Conservation (phyloP, 2,797 vertebrate genomes). For the Varecia variegata region DNA sequence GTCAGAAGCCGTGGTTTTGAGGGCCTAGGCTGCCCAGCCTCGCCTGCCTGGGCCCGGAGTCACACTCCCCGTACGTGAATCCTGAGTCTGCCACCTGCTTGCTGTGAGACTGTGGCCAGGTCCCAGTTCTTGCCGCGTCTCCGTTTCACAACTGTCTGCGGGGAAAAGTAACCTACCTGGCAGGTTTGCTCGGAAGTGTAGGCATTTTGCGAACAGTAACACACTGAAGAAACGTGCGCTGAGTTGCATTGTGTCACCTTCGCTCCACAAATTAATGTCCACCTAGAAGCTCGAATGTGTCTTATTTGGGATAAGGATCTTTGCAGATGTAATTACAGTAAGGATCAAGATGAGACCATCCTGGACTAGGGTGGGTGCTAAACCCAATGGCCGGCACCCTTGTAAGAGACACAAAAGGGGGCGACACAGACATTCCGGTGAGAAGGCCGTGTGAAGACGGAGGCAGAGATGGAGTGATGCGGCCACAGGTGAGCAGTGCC, state of each 20-base stretch:
- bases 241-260: no score
- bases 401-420: not conserved
- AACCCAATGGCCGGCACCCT: fast-evolving
- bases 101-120: not conserved
- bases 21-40: fast-evolving
- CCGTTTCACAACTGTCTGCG: fast-evolving
- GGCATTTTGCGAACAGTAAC: not conserved
- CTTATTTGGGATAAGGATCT: not conserved
- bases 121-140: no score
- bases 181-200: fast-evolving
- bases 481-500: not conserved
- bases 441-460: fast-evolving
- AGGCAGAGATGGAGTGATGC: fast-evolving
- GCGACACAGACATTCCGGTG: fast-evolving
- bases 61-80: fast-evolving
- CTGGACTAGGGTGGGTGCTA: not conserved
- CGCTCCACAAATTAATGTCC: not conserved
- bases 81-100: fast-evolving
- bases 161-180: fast-evolving
- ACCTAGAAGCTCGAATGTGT: not conserved
- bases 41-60: fast-evolving
- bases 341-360: not conserved
- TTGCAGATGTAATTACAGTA: not conserved
- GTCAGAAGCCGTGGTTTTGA: not conserved
- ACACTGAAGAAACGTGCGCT: fast-evolving